Conservation (phyloP, 2,797 vertebrate species). For the Mormyrus hasselquistii region DNA sequence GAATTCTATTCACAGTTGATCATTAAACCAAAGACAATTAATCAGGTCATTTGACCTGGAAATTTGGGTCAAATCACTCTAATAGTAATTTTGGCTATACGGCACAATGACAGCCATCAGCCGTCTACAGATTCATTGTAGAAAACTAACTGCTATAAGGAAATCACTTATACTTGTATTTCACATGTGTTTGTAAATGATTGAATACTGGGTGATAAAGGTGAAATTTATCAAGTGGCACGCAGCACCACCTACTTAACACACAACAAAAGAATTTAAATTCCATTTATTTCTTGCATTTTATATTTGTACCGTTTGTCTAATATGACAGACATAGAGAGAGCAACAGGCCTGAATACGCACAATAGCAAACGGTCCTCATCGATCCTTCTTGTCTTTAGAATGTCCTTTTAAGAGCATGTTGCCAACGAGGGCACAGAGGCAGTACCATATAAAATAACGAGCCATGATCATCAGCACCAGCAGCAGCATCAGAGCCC, state of each 20-base stretch:
- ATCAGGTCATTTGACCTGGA: constrained; percentile 23
- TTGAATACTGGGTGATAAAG: not conserved
- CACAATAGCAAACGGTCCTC: not conserved
- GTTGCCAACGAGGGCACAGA: constrained; percentile 60
- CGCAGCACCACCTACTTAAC: not conserved
- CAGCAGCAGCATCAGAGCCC: constrained; percentile 62
- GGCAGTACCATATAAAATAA: constrained; percentile 67
- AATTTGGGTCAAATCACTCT: not conserved
- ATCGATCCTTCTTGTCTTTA: constrained; percentile 35
- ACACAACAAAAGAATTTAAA: not conserved
- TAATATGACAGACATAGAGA: not conserved
- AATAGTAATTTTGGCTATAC: not conserved
- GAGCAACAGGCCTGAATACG: not conserved
- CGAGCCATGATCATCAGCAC: constrained; percentile 61
- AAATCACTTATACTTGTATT: not conserved
- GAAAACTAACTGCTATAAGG: not conserved
- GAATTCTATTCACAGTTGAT: constrained; percentile 16
- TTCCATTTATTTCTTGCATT: not conserved
- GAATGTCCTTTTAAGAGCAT: constrained; percentile 53
- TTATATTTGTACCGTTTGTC: not conserved
- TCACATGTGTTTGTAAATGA: not conserved
- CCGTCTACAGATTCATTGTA: not conserved
- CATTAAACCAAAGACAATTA: constrained; percentile 35
- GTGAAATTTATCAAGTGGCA: not conserved
- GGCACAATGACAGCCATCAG: not conserved